Evolutionary conservation across 2,797 vertebrate genomes (phyloP), one percentile per base, ranked within the genome.

Genomic region (Sebastes melanostomus): DNA sequence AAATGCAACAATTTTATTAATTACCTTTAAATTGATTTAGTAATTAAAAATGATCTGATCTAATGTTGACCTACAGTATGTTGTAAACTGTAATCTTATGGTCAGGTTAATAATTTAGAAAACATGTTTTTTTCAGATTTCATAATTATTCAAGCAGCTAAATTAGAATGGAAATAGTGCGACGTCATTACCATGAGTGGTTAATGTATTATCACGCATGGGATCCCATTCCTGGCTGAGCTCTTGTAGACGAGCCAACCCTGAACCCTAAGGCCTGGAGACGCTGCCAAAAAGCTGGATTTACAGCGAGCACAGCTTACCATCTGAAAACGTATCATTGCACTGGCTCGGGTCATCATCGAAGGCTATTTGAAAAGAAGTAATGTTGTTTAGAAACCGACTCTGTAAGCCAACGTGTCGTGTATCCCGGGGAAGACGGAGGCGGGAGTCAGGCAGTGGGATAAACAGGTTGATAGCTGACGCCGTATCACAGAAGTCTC

Each of bases 211-310:
- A 86, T 80, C 83, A 86, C 30, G 61, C 76, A 34, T 67, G 69
- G 69, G 78, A 88, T 86, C 66, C 70, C 75, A 74, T 88, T 78
- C 75, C 77, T 72, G 75, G 72, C 85, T 84, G 67, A 52, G 74
- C 61, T 70, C 66, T 76, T 80, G 62, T 32, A 58, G 61, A 60
- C 30, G 29, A 75, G 83, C 86, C 88, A 86, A 66, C 75, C 34
- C 77, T 71, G 79, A 90, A 86, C 80, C 82, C 77, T 61, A 20
- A 83, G 75, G 73, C 78, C 80, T 8, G 46, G 66, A 58, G 56
- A 42, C 58, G 7, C 59, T 88, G 91, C 91, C 93, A 94, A 72
- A 81, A 90, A 90, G 71, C 50, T 80, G 86, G 90, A 92, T 94
- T 92, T 94, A 78, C 77, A 72, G 66, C 65, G 22, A 84, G 74